Percentiles rank a stretch among this genome's conserved stretches.
Evolutionary conservation across 1,140 invertebrate genomes (phyloP).

Genomic region (Magallana gigas): DNA sequence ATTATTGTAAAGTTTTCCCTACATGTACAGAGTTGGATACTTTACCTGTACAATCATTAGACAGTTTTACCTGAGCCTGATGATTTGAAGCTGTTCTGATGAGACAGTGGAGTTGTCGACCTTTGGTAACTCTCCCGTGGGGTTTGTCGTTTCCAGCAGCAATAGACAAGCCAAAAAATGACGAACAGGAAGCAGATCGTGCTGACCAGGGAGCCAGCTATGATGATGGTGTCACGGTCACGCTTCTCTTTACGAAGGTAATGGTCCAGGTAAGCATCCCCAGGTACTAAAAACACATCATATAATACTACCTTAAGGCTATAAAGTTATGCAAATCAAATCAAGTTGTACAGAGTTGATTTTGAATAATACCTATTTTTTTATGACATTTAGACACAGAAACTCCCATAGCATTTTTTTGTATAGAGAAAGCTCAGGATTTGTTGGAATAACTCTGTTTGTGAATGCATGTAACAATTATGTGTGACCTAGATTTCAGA

Average conservation of each 20-base stretch:
- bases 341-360: too few relatives aligned
- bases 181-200: conserved; percentile 65
- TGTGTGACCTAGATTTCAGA: too few relatives aligned
- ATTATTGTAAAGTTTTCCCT: too few relatives aligned
- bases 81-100: conserved; percentile 15
- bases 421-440: too few relatives aligned
- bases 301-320: background rate
- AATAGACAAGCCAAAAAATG: conserved; percentile 59
- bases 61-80: conserved; percentile 6
- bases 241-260: conserved; percentile 51
- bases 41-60: too few relatives aligned
- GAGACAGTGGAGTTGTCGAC: background rate
- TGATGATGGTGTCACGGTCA: conserved; percentile 57
- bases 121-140: conserved; percentile 3
- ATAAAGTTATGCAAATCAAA: too few relatives aligned
- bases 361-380: too few relatives aligned
- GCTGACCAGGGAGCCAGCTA: conserved; percentile 63
- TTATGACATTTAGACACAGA: too few relatives aligned
- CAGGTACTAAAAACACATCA: background rate
- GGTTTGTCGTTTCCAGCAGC: conserved; percentile 52
- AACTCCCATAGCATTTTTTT: too few relatives aligned
- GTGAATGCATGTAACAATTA: too few relatives aligned
- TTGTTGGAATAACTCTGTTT: too few relatives aligned
- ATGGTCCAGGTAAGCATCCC: conserved; percentile 43
- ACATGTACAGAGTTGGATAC: too few relatives aligned